phyloP scores from a whole-genome alignment of 2,113 vertebrate species.

The Rhodinocichla rosea region DNA sequence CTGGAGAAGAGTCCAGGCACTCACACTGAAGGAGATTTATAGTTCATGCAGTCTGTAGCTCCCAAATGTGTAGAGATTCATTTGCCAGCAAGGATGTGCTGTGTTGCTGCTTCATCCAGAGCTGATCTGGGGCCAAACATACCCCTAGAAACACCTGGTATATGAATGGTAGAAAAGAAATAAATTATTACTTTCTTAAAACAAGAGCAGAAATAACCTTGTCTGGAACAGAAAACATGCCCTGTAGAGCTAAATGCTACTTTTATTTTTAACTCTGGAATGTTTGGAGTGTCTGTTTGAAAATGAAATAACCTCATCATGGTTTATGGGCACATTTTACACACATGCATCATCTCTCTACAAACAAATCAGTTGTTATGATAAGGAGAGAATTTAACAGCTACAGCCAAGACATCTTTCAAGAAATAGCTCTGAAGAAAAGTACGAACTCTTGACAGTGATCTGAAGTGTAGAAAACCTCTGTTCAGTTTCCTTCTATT shows the following conservation, averaged over 20 bases:
- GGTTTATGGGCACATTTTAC: background rate
- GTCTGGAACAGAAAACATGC: background rate
- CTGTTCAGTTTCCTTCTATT: background rate
- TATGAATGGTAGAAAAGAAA: background rate
- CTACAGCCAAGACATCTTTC: background rate
- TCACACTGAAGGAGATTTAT: background rate
- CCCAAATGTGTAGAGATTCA: background rate
- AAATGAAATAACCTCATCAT: background rate
- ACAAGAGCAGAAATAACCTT: background rate
- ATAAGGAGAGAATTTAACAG: background rate
- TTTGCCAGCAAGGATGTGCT: background rate
- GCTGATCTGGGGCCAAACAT: background rate
- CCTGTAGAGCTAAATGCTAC: background rate
- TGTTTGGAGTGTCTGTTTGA: background rate
- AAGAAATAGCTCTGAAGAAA: background rate
- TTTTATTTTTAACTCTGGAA: constrained; percentile 9
- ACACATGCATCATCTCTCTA: background rate
- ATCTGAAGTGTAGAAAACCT: background rate
- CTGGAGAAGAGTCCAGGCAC: background rate
- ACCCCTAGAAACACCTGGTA: background rate
- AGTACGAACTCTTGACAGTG: background rate
- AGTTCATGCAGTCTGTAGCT: background rate
- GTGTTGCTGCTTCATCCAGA: background rate
- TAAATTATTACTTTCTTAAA: background rate
- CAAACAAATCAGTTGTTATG: background rate